phyloP scores from a whole-genome alignment of 1,140 invertebrate genomes.

The Triops longicaudatus region DNA sequence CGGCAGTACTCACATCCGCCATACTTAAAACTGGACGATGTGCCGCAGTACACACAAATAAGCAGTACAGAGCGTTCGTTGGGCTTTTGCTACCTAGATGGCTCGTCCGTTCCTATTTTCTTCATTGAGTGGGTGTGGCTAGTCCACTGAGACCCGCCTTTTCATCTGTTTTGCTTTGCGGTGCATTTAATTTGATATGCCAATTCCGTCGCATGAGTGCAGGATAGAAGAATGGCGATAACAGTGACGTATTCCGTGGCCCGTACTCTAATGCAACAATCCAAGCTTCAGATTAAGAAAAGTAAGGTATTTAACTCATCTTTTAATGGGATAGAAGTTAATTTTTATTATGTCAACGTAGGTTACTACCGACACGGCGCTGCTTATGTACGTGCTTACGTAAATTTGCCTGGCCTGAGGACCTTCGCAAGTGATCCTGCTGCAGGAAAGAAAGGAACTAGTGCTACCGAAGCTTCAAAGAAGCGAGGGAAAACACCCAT shows the following conservation, averaged over 20 bases:
- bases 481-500: not conserved
- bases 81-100: not conserved
- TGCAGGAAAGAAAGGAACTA: not conserved
- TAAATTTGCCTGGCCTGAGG: not conserved
- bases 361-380: not conserved
- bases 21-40: not conserved
- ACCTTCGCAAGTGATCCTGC: not conserved
- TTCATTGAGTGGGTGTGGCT: not conserved
- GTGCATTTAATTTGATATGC: too few species aligned
- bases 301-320: too few species aligned
- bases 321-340: too few species aligned
- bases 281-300: too few species aligned
- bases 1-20: not conserved
- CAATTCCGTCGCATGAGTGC: too few species aligned
- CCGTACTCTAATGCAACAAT: too few species aligned
- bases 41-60: not conserved
- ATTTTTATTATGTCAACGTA: not conserved
- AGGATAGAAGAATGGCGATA: too few species aligned
- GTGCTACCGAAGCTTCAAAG: not conserved
- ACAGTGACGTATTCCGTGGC: too few species aligned
- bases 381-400: not conserved
- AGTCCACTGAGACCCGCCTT: too few species aligned
- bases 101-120: not conserved
- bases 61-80: not conserved
- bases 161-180: too few species aligned